These are phyloP conservation scores for Oreochromis niloticus DNA, from an alignment of 2,113 vertebrate species.

Conservation along the genomic window DNA sequence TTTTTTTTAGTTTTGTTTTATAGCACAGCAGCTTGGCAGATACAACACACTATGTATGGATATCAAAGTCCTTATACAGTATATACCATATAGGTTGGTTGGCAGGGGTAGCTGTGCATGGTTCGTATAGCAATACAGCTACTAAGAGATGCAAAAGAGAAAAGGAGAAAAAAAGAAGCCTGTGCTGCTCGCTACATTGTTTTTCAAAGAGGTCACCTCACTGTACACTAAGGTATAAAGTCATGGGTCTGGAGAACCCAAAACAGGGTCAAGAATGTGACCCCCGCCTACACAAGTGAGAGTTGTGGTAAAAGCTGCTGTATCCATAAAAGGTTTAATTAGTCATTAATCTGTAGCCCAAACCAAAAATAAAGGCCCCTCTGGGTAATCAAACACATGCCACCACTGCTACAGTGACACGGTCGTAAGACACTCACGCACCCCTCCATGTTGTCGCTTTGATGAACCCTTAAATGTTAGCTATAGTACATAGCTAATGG, in stretches of 20 bases:
- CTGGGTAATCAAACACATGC: slow-evolving; percentile 53
- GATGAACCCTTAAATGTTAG: slow-evolving; percentile 34
- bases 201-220: slow-evolving; percentile 38
- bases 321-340: slow-evolving; percentile 50
- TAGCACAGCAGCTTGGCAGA: slow-evolving; percentile 50
- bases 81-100: slow-evolving; percentile 32
- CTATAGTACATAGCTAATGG: slow-evolving; percentile 46
- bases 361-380: slow-evolving; percentile 62
- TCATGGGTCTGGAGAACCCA: not conserved
- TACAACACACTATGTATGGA: slow-evolving; percentile 35
- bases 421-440: slow-evolving; percentile 65
- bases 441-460: slow-evolving; percentile 13
- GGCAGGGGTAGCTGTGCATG: slow-evolving; percentile 44
- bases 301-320: slow-evolving; percentile 55
- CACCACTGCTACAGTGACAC: slow-evolving; percentile 73
- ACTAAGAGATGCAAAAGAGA: slow-evolving; percentile 23
- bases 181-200: slow-evolving; percentile 60
- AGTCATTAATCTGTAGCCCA: slow-evolving; percentile 44
- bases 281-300: not conserved
- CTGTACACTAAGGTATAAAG: slow-evolving; percentile 42
- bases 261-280: slow-evolving; percentile 14
- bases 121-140: slow-evolving; percentile 25
- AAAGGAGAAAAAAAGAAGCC: not conserved
- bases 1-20: slow-evolving; percentile 1
- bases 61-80: slow-evolving; percentile 36